phyloP scores from a whole-genome alignment of 2,888 invertebrate genomes.

The Trilocha varians region DNA sequence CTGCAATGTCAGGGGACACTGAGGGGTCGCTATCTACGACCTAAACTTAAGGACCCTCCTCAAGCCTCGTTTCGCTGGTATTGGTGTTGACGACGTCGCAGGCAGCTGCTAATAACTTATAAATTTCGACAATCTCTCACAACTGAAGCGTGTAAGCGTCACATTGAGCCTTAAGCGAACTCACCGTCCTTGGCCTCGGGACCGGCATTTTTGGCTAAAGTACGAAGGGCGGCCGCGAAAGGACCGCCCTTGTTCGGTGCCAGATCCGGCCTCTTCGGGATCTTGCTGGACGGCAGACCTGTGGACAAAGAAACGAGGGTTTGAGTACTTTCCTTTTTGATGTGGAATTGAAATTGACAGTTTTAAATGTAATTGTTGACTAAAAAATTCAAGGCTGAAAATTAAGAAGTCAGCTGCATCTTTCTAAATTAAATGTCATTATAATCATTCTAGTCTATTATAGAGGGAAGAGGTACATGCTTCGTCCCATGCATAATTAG shows the following conservation, averaged over 20 bases:
- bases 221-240: constrained; percentile 92
- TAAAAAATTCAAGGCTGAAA: too few species aligned
- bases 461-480: too few species aligned
- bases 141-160: not conserved
- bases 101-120: not conserved
- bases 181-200: constrained; percentile 79
- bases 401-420: too few species aligned
- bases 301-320: constrained; percentile 28
- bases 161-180: constrained; percentile 23
- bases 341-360: too few species aligned
- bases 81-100: not conserved
- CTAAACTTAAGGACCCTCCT: too few species aligned
- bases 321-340: not conserved
- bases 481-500: too few species aligned
- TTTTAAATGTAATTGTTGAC: too few species aligned
- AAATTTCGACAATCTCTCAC: not conserved
- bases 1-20: too few species aligned
- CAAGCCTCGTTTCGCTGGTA: too few species aligned
- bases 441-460: too few species aligned
- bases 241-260: constrained; percentile 76
- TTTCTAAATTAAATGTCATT: too few species aligned
- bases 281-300: constrained; percentile 61
- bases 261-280: constrained; percentile 57
- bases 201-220: constrained; percentile 92
- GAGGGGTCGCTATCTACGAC: too few species aligned